Base-by-base conservation (phyloP, 2,113 vertebrate genomes). In the Thalassoma bifasciatum region DNA sequence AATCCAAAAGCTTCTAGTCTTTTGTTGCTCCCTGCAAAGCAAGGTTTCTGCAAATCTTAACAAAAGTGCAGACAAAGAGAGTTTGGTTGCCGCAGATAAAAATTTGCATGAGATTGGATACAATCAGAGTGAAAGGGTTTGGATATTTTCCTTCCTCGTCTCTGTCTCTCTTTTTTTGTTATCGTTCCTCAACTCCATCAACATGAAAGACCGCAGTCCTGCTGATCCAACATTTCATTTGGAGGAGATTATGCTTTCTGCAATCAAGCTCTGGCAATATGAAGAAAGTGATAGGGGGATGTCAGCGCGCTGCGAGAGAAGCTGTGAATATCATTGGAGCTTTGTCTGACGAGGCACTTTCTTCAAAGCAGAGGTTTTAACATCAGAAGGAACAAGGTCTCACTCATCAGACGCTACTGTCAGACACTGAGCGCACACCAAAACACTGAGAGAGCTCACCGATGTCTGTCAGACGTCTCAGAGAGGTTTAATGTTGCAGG, bases 191-290 rank as follows among this genome's bases (percentile, higher is more conserved):
- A 50, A 37, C 23, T 66, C 68, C 44, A 67, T 84, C 75, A 78
- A 60, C 66, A 75, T 83, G 74, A 87, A 87, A 87, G 79, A 59
- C 66, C 54, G n/a, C 16, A 2, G 34, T 67, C 66, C 50, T 54
- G 73, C 82, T 81, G 68, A 85, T 77, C 50, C 72, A 79, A 57
- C 75, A 66, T 69, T 85, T 79, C n/a, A 83, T 86, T 81, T 72
- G n/a, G n/a, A 59, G 12, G 46, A 84, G 79, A 88, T 90, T 77
- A 68, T 66, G 52, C 72, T 75, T 79, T 72, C 72, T 64, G 63
- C 52, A 80, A 61, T 82, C 79, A 84, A 70, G 52, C 65, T 49
- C 42, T 30, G 47, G 24, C 49, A 53, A n/a, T 70, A 62, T 72
- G 66, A 67, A 21, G 64, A 58, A 66, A 57, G 60, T 61, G 56